Evolutionary conservation across 2,797 vertebrate genomes (phyloP).

Genomic region (Nyctalus aviator): DNA sequence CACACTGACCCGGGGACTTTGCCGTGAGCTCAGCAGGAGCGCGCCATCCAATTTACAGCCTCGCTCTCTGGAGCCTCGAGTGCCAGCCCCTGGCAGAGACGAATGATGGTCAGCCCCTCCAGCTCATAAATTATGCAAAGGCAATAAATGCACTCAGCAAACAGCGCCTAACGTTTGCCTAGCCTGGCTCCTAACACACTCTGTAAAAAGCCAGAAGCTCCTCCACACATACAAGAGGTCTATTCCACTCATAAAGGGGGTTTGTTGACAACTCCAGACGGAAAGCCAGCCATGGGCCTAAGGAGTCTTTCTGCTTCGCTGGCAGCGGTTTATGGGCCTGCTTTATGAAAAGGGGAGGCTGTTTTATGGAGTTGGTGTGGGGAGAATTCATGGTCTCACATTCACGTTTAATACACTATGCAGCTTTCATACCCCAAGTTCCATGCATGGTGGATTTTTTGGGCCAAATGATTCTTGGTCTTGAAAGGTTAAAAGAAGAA

Average conservation of each 20-base stretch:
- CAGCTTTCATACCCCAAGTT: constrained; percentile 67
- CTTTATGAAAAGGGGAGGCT: constrained; percentile 64
- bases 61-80: constrained; percentile 92
- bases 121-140: constrained; percentile 98
- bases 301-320: constrained; percentile 59
- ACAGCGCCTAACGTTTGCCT: constrained; percentile 89
- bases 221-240: constrained; percentile 81
- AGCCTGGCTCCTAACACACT: constrained; percentile 86
- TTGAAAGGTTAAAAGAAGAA: constrained; percentile 76
- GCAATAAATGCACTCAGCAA: constrained; percentile 96
- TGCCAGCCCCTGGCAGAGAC: constrained; percentile 93
- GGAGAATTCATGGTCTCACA: constrained; percentile 62
- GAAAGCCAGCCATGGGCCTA: constrained; percentile 50
- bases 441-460: constrained; percentile 38
- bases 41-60: constrained; percentile 97
- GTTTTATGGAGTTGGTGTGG: constrained; percentile 59
- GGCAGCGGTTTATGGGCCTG: constrained; percentile 34
- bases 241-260: constrained; percentile 85
- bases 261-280: constrained; percentile 77
- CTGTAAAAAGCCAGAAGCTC: constrained; percentile 84
- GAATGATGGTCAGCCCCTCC: constrained; percentile 93
- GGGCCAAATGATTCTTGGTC: constrained; percentile 73
- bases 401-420: constrained; percentile 48
- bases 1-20: constrained; percentile 89
- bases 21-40: constrained; percentile 93